A percentile compares a stretch with the other conserved stretches of the same genome.
These are phyloP conservation scores for Drosophila kepulauana DNA, from an alignment of 1,140 invertebrate genomes.

Conservation along the genomic window DNA sequence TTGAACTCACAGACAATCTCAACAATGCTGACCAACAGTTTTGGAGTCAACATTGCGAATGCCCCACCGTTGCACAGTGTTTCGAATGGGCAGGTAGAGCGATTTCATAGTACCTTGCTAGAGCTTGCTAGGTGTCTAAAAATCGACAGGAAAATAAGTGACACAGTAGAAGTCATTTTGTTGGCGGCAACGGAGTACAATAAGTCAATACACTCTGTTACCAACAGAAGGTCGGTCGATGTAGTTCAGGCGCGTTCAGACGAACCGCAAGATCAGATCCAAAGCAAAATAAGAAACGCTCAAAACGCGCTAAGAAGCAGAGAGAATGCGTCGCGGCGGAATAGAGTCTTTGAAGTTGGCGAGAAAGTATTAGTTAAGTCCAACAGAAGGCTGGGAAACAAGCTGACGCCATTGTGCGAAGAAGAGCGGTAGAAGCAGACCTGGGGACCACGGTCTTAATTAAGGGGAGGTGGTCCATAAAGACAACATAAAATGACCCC, in stretches of 20 bases:
- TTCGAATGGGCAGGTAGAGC: constrained; percentile 14
- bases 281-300: background rate
- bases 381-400: background rate
- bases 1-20: background rate
- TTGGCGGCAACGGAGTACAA: background rate
- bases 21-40: background rate
- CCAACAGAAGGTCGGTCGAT: background rate
- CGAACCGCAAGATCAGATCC: background rate
- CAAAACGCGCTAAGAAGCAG: background rate
- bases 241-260: background rate
- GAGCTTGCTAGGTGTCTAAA: constrained; percentile 17
- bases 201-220: background rate
- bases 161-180: background rate
- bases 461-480: constrained; percentile 6
- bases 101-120: constrained; percentile 13
- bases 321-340: background rate
- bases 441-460: constrained; percentile 1
- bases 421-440: background rate
- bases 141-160: background rate
- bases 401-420: background rate
- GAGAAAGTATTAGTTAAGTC: background rate
- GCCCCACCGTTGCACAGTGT: background rate
- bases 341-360: constrained; percentile 2
- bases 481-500: background rate
- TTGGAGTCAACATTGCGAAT: background rate